A percentile compares a stretch with the other conserved stretches of the same genome.
Conservation (phyloP, 2,113 vertebrate genomes). For the Brachypodius melanocephalos region DNA sequence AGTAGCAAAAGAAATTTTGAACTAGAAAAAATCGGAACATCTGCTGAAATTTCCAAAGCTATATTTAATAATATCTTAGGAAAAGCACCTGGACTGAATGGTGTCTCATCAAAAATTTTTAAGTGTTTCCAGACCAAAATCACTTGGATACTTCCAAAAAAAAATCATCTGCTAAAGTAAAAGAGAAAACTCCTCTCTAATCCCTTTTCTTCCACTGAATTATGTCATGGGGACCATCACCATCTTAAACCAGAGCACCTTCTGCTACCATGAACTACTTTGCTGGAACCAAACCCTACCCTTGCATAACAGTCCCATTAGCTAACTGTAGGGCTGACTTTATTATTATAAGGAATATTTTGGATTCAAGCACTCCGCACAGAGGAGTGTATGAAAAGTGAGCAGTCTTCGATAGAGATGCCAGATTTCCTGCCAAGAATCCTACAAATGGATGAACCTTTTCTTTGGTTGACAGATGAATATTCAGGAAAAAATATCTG, state of each 20-base stretch:
- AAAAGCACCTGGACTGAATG: conserved; percentile 42
- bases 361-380: neutral
- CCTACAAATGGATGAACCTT: neutral
- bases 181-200: neutral
- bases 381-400: neutral
- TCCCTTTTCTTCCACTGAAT: neutral
- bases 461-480: neutral
- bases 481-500: neutral
- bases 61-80: conserved; percentile 40
- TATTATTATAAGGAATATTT: neutral
- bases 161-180: neutral
- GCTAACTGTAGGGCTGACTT: neutral
- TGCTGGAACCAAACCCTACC: neutral
- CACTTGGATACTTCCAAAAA: neutral
- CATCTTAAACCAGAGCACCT: neutral
- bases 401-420: neutral
- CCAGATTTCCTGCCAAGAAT: neutral
- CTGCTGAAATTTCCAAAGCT: conserved; percentile 40
- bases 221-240: neutral
- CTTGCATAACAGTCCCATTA: neutral
- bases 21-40: conserved; percentile 23
- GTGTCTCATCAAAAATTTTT: conserved; percentile 21
- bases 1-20: neutral
- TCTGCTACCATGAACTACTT: neutral
- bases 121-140: conserved; percentile 24